phyloP scores from a whole-genome alignment of 2,113 vertebrate species.

The Tragulus kanchil region DNA sequence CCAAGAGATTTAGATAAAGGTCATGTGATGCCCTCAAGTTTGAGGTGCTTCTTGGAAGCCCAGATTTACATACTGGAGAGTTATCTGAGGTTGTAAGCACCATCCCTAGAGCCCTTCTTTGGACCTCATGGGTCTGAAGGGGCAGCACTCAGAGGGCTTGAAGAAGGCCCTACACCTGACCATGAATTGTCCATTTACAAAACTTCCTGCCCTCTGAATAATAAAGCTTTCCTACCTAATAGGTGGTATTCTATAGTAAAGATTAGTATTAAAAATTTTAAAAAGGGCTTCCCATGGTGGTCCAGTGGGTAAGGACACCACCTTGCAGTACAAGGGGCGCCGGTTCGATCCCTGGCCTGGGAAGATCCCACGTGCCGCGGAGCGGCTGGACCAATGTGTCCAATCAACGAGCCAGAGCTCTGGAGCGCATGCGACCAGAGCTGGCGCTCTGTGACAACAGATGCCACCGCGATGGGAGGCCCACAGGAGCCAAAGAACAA shows the following conservation, averaged over 20 bases:
- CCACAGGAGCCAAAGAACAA: too few species aligned
- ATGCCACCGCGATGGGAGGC: too few species aligned
- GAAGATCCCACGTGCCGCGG: too few species aligned
- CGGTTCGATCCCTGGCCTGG: too few species aligned
- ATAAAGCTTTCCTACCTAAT: not conserved
- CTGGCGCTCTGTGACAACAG: too few species aligned
- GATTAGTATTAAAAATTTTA: not conserved
- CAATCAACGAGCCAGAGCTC: too few species aligned
- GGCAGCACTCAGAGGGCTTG: not conserved
- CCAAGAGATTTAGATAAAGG: conserved; percentile 54
- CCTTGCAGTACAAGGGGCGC: too few species aligned
- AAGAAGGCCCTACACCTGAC: not conserved
- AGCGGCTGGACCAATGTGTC: too few species aligned
- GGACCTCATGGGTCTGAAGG: not conserved
- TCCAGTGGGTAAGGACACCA: too few species aligned
- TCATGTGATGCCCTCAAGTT: not conserved
- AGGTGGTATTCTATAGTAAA: not conserved
- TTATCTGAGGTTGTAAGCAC: not conserved
- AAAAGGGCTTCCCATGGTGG: too few species aligned
- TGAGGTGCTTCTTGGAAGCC: conserved; percentile 12
- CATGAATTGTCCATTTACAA: not conserved
- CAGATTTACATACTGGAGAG: not conserved
- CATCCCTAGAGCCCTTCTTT: not conserved
- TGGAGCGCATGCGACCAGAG: too few species aligned
- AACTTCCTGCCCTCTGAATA: not conserved